phyloP scores from a whole-genome alignment of 1,140 invertebrate species.

The Monochamus saltuarius region DNA sequence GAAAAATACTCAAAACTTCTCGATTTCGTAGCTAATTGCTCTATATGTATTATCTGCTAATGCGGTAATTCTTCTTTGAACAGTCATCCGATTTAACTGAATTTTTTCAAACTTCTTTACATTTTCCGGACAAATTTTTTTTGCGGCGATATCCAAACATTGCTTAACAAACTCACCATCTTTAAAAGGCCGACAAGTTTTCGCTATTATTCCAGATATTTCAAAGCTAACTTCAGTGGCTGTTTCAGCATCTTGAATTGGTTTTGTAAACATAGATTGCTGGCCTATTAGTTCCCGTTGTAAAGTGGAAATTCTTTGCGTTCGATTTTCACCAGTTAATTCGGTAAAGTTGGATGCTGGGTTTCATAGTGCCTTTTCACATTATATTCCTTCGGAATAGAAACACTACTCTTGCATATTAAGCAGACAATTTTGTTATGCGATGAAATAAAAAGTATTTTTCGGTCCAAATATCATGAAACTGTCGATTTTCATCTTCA shows the following conservation, averaged over 20 bases:
- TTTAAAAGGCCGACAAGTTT: conserved; percentile 37
- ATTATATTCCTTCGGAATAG: conserved; percentile 22
- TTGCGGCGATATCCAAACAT: conserved; percentile 35
- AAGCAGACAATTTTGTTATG: conserved; percentile 22
- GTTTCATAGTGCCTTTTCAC: conserved; percentile 23
- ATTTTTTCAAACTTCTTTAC: conserved; percentile 32
- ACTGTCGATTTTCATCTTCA: conserved; percentile 29
- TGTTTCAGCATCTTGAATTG: conserved; percentile 21
- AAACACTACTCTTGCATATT: conserved; percentile 17
- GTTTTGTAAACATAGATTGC: conserved; percentile 22
- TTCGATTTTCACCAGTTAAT: conserved; percentile 14
- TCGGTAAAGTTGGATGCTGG: conserved; percentile 1
- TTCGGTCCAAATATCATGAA: conserved; percentile 14
- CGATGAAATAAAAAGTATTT: conserved; percentile 21
- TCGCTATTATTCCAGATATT: conserved; percentile 39
- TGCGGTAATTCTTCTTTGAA: conserved; percentile 36
- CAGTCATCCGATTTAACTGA: conserved; percentile 38
- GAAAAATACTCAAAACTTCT: conserved; percentile 37
- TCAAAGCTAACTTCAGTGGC: conserved; percentile 34
- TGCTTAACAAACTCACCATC: conserved; percentile 45
- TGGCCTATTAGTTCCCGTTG: conserved; percentile 14
- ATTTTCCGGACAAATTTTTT: conserved; percentile 29
- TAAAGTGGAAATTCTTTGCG: conserved; percentile 14
- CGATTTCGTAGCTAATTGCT: conserved; percentile 30
- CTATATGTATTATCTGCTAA: conserved; percentile 31